Conservation (phyloP, 2,113 vertebrate species). For the Meriones unguiculatus region DNA sequence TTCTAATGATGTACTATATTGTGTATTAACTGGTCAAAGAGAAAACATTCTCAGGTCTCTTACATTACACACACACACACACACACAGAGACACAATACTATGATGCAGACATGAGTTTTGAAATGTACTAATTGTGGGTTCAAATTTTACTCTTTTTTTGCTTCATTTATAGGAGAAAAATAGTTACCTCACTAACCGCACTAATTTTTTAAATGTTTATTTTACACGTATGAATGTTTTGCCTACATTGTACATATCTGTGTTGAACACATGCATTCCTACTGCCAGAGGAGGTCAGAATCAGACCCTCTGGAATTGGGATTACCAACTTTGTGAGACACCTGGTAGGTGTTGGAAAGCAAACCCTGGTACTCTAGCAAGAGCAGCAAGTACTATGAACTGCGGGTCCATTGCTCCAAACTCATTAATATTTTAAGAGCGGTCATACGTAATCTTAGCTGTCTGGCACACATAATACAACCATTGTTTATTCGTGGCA, state of each 20-base stretch:
- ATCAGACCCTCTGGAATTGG: not conserved
- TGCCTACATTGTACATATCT: not conserved
- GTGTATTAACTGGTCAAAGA: not conserved
- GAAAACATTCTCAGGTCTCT: not conserved
- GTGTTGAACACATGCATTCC: not conserved
- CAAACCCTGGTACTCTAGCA: not conserved
- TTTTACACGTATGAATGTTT: not conserved
- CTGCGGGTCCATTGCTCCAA: not conserved
- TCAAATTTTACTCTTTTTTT: conserved; percentile 17
- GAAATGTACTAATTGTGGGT: not conserved
- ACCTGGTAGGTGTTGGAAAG: not conserved
- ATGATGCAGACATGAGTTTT: not conserved
- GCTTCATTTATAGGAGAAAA: not conserved
- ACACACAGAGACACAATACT: not conserved
- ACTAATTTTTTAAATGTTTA: not conserved
- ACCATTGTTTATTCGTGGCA: not conserved
- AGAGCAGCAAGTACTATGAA: not conserved
- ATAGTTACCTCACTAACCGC: not conserved
- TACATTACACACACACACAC: not conserved
- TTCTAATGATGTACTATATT: not conserved
- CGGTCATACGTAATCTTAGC: not conserved
- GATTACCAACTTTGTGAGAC: not conserved
- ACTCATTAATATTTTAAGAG: not conserved
- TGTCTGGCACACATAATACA: not conserved
- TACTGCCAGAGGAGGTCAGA: not conserved